Base-by-base conservation (phyloP, 2,888 invertebrate genomes). In the Plutella xylostella region DNA sequence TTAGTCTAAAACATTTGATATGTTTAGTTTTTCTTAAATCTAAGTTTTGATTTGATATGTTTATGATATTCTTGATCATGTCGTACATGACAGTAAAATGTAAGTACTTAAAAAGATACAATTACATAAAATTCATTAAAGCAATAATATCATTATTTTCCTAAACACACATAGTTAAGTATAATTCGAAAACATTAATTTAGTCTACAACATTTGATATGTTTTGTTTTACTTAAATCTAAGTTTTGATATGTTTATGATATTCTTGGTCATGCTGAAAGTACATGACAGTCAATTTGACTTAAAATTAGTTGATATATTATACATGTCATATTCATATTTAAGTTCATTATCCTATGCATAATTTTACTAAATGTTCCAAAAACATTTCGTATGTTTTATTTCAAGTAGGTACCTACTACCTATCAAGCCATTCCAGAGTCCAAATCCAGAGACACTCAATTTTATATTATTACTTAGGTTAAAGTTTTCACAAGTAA, bases 21-120 rank as follows among this genome's bases (percentile, higher is more conserved):
- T 33, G 42, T 21, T 28, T 33, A 5, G 20, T 39, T 39, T n/a
- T n/a, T 9, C 44, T 44, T 47, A 44, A 14, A 35, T 11, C 34
- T 45, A 35, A 34, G 20, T 38, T n/a, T n/a, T n/a, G 51, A 59
- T 63, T 79, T 79, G 80, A 82, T 82, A 82, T 83, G 83, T 82
- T 72, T 72, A 70, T 53, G 78, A 82, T 79, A 83, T 85, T 82
- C 80, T 67, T 77, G 79, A 72, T 57, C 82, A 79, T 68, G 76
- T 61, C 53, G 47, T 30, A 61, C 75, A 77, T 72, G 76, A 69
- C 43, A 82, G 80, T 73, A 59, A 66, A 49, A 54, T 48, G 21
- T 37, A 31, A 33, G 34, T 42, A 43, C 14, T 42, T 15, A 20
- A 39, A 19, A 31, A 19, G 5, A 7, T 7, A 25, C 25, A 25